These are phyloP conservation scores for Silurus meridionalis DNA, from an alignment of 2,113 vertebrate genomes.

Conservation along the genomic window DNA sequence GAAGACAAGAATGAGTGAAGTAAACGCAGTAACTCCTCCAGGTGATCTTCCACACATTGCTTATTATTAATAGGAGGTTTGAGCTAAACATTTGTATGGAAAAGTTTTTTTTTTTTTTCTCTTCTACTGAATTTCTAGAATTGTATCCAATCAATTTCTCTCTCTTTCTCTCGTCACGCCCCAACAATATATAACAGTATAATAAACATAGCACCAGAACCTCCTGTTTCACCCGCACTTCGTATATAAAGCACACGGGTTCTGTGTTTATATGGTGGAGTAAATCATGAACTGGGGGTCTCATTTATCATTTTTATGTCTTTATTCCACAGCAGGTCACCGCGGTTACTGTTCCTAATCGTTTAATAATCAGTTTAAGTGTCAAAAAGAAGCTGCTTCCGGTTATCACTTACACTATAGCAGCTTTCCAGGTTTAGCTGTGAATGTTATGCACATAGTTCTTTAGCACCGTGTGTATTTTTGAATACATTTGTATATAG, in stretches of 20 bases:
- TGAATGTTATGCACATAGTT: too few relatives aligned
- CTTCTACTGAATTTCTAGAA: not conserved
- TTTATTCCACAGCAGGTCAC: not conserved
- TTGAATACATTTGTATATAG: too few relatives aligned
- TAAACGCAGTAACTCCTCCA: not conserved
- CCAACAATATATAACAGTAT: not conserved
- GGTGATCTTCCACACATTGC: not conserved
- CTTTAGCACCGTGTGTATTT: too few relatives aligned
- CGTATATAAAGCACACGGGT: conserved; percentile 13
- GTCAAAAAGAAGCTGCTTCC: not conserved
- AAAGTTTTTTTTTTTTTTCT: not conserved
- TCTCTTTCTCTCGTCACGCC: not conserved
- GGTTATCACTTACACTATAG: not conserved
- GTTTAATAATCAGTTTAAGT: not conserved
- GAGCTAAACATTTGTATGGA: conserved; percentile 1
- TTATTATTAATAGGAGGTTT: not conserved
- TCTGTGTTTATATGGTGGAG: not conserved
- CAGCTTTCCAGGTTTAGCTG: not conserved
- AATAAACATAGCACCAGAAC: conserved; percentile 40
- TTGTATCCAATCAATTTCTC: not conserved
- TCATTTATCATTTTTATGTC: not conserved
- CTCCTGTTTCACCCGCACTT: not conserved
- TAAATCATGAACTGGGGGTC: not conserved
- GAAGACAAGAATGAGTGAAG: not conserved
- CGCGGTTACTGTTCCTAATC: too few relatives aligned